Evolutionary conservation across 1,140 invertebrate species (phyloP).

Genomic region (Drosophila neocordata): DNA sequence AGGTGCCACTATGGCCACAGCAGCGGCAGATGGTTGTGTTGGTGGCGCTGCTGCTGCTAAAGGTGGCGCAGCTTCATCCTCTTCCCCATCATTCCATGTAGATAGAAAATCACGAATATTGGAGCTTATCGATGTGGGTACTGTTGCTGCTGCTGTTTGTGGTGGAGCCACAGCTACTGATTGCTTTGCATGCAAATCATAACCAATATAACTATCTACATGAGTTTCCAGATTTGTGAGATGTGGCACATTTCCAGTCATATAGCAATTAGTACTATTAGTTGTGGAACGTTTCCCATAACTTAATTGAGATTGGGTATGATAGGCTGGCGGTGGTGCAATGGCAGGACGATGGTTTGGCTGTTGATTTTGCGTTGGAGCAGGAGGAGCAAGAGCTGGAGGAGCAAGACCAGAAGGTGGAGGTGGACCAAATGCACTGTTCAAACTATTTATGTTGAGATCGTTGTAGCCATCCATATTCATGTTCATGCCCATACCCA

Average conservation of each 20-base stretch:
- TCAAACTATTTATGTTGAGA: constrained; percentile 60
- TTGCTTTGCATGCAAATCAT: constrained; percentile 48
- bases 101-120: constrained; percentile 78
- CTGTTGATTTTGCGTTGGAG: constrained; percentile 20
- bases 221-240: constrained; percentile 58
- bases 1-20: constrained; percentile 54
- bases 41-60: neutral
- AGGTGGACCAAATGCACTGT: constrained; percentile 34
- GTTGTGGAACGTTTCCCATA: constrained; percentile 57
- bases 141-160: neutral
- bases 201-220: constrained; percentile 59
- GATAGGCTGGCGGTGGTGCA: constrained; percentile 1
- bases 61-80: constrained; percentile 42
- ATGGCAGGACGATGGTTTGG: constrained; percentile 24
- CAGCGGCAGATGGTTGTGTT: constrained; percentile 7
- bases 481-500: constrained; percentile 37
- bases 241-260: constrained; percentile 24
- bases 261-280: constrained; percentile 41
- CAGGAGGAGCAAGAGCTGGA: neutral
- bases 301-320: constrained; percentile 27
- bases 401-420: constrained; percentile 14
- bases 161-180: neutral
- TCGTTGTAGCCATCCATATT: constrained; percentile 65
- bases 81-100: constrained; percentile 82
- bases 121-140: constrained; percentile 45